Percentiles rank a stretch among this genome's conserved stretches.
Evolutionary conservation across 2,797 vertebrate genomes (phyloP).

Genomic region (Artibeus lituratus): DNA sequence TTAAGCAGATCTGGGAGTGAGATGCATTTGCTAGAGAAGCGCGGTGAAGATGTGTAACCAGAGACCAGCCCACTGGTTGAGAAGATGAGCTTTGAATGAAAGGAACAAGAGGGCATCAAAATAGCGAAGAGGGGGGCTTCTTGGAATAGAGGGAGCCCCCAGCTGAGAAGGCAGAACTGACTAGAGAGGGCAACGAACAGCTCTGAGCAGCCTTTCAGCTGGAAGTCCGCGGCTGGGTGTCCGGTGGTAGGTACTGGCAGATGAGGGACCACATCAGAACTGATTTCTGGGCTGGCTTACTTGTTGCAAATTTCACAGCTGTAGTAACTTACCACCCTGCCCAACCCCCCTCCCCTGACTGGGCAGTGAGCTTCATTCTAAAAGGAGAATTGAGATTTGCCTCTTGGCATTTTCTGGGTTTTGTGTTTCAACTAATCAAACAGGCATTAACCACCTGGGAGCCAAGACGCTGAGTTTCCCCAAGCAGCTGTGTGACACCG

Average conservation of each 20-base stretch:
- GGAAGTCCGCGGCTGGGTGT: not conserved
- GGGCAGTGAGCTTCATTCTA: slow-evolving; percentile 28
- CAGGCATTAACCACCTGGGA: slow-evolving; percentile 63
- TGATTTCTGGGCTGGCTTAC: not conserved
- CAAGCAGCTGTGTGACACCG: slow-evolving; percentile 24
- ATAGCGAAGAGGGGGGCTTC: fast-evolving
- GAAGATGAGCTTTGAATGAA: not conserved
- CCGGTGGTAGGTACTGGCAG: not conserved
- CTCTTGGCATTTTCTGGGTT: slow-evolving; percentile 65
- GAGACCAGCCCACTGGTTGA: not conserved
- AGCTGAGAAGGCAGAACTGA: not conserved
- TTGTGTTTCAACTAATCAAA: slow-evolving; percentile 71
- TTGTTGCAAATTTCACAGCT: not conserved
- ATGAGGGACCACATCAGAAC: not conserved
- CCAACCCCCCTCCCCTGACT: not conserved
- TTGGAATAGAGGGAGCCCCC: not conserved
- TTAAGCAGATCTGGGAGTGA: not conserved
- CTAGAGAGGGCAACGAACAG: not conserved
- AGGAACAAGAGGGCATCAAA: not conserved
- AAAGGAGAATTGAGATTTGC: slow-evolving; percentile 51
- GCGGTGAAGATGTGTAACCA: fast-evolving
- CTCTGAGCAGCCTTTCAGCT: not conserved
- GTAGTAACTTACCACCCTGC: not conserved
- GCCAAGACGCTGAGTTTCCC: slow-evolving; percentile 17
- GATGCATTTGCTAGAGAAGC: not conserved